Conservation (phyloP, 2,888 invertebrate genomes). For the Epinotia demarniana region DNA sequence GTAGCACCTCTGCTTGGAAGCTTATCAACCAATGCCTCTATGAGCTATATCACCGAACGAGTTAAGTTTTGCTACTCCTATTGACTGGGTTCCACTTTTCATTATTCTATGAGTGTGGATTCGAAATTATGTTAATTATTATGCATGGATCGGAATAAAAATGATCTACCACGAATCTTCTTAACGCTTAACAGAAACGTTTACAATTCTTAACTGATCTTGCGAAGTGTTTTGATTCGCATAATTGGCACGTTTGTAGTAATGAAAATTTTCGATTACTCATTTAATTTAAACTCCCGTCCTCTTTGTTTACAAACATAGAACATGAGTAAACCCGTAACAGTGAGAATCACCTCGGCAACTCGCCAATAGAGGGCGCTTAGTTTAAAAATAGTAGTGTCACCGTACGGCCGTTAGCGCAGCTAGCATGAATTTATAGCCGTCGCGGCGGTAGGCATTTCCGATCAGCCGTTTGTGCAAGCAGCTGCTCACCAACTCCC, state of each 20-base stretch:
- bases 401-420: constrained; percentile 60
- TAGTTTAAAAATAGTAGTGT: constrained; percentile 74
- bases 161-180: background rate
- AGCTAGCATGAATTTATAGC: constrained; percentile 51
- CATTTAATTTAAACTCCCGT: constrained; percentile 38
- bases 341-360: constrained; percentile 71
- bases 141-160: too few species aligned
- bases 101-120: too few species aligned
- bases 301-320: constrained; percentile 80
- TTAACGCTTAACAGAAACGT: background rate
- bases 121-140: too few species aligned
- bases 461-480: constrained; percentile 62
- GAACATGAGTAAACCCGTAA: constrained; percentile 74
- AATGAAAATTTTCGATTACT: background rate
- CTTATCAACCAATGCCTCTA: background rate
- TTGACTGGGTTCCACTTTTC: background rate
- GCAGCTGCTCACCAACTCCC: constrained; percentile 25
- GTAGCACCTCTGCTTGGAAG: constrained; percentile 4
- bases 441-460: constrained; percentile 71
- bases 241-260: too few species aligned
- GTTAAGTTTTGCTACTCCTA: background rate
- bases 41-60: background rate
- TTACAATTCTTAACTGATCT: too few species aligned
- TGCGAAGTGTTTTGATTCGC: too few species aligned
- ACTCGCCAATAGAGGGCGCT: constrained; percentile 82